Evolutionary conservation across 1,140 invertebrate genomes (phyloP).

Genomic region (Drosophila setifemur): DNA sequence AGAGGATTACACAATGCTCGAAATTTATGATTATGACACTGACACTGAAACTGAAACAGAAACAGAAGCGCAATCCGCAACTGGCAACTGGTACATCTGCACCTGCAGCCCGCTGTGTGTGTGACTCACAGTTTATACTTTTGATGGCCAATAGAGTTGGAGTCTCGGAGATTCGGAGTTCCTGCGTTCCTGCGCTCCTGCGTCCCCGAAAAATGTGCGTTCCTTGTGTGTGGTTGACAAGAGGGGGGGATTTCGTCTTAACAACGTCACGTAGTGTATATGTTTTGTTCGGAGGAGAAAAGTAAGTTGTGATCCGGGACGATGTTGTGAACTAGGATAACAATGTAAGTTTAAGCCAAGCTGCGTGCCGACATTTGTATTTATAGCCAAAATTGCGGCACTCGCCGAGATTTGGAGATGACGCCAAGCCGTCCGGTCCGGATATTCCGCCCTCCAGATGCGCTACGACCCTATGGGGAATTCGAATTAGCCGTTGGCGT

Average conservation of each 20-base stretch:
- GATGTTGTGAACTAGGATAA: slow-evolving; percentile 78
- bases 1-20: slow-evolving; percentile 46
- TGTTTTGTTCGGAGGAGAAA: slow-evolving; percentile 26
- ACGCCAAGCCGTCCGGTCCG: slow-evolving; percentile 55
- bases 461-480: slow-evolving; percentile 49
- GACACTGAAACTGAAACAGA: slow-evolving; percentile 40
- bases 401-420: slow-evolving; percentile 65
- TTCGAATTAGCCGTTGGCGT: slow-evolving; percentile 40
- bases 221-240: no score
- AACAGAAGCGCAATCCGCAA: slow-evolving; percentile 7
- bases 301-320: background rate
- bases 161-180: slow-evolving; percentile 2
- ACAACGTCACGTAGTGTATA: slow-evolving; percentile 55
- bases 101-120: slow-evolving; percentile 21
- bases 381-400: slow-evolving; percentile 70
- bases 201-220: no score
- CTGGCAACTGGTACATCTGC: slow-evolving; percentile 35
- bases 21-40: slow-evolving; percentile 48
- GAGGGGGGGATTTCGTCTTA: slow-evolving; percentile 29
- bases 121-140: slow-evolving; percentile 37
- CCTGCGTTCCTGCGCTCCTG: no score
- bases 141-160: background rate
- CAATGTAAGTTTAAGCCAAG: slow-evolving; percentile 78
- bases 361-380: slow-evolving; percentile 79
- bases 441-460: slow-evolving; percentile 59